These are phyloP conservation scores for Ferdinandea cuprea DNA, from an alignment of 2,888 invertebrate species.

Conservation along the genomic window DNA sequence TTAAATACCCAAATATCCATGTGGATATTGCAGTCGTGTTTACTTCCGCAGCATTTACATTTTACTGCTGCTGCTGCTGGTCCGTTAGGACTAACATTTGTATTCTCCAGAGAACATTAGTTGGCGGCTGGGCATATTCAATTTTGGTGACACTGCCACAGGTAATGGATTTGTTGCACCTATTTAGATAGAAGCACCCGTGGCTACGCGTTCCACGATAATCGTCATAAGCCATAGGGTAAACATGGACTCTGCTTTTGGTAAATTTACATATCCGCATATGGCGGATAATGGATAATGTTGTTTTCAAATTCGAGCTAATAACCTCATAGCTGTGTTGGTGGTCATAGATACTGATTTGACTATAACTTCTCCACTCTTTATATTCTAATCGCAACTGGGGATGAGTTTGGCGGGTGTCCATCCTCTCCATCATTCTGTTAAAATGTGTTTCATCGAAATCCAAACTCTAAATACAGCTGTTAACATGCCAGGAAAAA, in stretches of 20 bases:
- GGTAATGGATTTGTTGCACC: conserved; percentile 38
- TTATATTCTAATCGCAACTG: too few relatives aligned
- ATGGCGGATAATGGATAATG: neutral
- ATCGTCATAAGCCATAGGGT: conserved; percentile 15
- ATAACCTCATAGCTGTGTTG: conserved; percentile 10
- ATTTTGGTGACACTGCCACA: conserved; percentile 6
- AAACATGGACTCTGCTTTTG: neutral
- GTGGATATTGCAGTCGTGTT: neutral
- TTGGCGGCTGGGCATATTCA: neutral
- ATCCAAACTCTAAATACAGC: neutral
- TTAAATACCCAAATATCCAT: neutral
- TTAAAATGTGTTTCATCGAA: too few relatives aligned
- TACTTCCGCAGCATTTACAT: neutral
- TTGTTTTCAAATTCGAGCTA: conserved; percentile 24
- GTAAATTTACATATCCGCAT: conserved; percentile 16
- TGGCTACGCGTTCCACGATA: conserved; percentile 3
- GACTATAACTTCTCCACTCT: neutral
- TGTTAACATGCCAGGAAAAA: conserved; percentile 2
- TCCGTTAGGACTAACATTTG: neutral
- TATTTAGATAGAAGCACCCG: conserved; percentile 10
- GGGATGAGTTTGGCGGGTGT: too few relatives aligned
- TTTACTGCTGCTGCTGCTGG: neutral
- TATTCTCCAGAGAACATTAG: neutral
- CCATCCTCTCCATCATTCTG: too few relatives aligned
- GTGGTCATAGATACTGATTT: neutral